Evolutionary conservation across 2,797 vertebrate species (phyloP), one percentile per base, ranked within the genome.

Genomic region (Malacoctenus gilli): DNA sequence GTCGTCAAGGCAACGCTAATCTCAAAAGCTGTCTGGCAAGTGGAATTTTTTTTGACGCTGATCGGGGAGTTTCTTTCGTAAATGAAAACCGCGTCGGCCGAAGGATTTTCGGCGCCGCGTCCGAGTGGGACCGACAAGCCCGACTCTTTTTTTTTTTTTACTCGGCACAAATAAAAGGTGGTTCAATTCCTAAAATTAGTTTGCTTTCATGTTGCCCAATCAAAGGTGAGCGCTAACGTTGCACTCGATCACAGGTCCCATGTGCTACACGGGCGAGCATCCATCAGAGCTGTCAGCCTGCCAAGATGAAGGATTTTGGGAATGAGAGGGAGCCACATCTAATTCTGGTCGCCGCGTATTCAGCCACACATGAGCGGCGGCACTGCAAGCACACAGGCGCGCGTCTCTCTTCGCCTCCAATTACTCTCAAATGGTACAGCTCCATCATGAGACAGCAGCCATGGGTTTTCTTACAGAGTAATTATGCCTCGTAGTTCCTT

Each of bases 1-100:
- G 84, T 88, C 25, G 80, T 72, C 84, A 83, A 80, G 85, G 86
- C 77, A 89, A 87, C 85, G 12, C 82, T 86, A 87, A 89, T 87
- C 83, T 87, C 70, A 76, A 83, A 86, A 86, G 84, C 82, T 64
- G 82, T 79, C 82, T 74, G 83, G 60, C 61, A 77, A 76, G 83
- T 73, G 58, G 59, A 84, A 75, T 70, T 78, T 81, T 51, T 67
- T 81, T 51, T 67, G 59, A 82, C 32, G 32, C 58, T 52, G 69
- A 82, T 86, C 85, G 66, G 57, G n/a, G 66, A 76, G 58, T 82
- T 85, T 59, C n/a, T n/a, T 55, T 62, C 62, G 60, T 39, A 68
- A 61, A 34, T 18, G 16, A 22, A 65, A n/a, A 49, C 28, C 21
- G 23, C 37, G 62, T 41, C 56, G 44, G 42, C 53, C 16, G 39